Evolutionary conservation across 2,888 invertebrate genomes (phyloP), one percentile per base, ranked within the genome.

Genomic region (Drosophila subsilvestris): DNA sequence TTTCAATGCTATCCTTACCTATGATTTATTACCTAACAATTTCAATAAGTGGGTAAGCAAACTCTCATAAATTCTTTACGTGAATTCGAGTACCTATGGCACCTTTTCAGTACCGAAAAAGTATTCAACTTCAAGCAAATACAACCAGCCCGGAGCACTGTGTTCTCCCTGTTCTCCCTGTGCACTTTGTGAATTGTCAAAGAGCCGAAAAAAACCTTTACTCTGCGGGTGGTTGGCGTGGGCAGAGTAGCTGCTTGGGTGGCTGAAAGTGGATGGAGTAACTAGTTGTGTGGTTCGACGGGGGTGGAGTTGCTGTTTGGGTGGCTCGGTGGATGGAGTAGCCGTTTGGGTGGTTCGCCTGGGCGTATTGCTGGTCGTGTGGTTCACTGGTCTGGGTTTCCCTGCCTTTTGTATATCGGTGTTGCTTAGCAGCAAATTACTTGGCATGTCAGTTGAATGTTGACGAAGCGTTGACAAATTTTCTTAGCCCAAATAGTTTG

Each of bases 381-480:
- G 45, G 29, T 14, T 32, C 18, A n/a, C 20, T 45, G 12, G 17
- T 44, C 29, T 1, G 43, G 14, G 53, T 42, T n/a, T 37, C 18
- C 17, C 22, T 12, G 56, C 37, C 55, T 45, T 50, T 67, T 67
- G 66, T 67, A n/a, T 42, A 50, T 51, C 9, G 44, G 9, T 37
- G 71, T 71, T 71, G 71, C 71, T 71, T 71, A 63, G 71, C 59
- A 66, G 73, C 73, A 66, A 58, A 71, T 71, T 63, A 71, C 72
- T 71, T 67, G 67, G 55, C 57, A 73, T 67, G 73, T 57, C 73
- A 73, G 63, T 63, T 57, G 71, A 37, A 58, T 49, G 58, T 56
- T 62, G 69, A 51, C 70, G 69, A 65, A 18, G 56, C 55, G 45
- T 47, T 56, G 48, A 61, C 59, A 72, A 71, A 70, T 63, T 47